These are phyloP conservation scores for Phlogophora meticulosa DNA, from an alignment of 2,888 invertebrate species.

Conservation along the genomic window DNA sequence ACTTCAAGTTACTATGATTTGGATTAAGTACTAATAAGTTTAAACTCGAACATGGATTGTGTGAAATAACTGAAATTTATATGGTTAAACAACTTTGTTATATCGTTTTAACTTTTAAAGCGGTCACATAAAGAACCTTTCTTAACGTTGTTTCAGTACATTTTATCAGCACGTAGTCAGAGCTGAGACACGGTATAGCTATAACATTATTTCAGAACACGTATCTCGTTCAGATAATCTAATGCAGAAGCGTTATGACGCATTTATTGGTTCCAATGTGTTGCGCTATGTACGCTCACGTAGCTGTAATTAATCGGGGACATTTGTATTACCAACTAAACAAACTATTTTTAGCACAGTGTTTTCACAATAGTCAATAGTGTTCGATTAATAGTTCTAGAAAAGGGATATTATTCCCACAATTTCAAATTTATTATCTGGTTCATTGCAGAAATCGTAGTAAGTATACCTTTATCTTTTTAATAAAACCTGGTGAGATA, in stretches of 20 bases:
- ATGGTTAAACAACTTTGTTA: not conserved
- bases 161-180: slow-evolving; percentile 77
- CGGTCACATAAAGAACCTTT: slow-evolving; percentile 26
- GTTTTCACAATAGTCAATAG: slow-evolving; percentile 9
- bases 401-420: slow-evolving; percentile 38
- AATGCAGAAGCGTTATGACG: slow-evolving; percentile 86
- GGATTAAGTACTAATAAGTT: slow-evolving; percentile 10
- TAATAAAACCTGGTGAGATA: slow-evolving; percentile 55
- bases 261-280: slow-evolving; percentile 86
- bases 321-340: slow-evolving; percentile 40
- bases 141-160: slow-evolving; percentile 77
- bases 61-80: not conserved
- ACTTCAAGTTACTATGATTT: not conserved
- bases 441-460: slow-evolving; percentile 35
- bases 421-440: slow-evolving; percentile 31
- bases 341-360: slow-evolving; percentile 5
- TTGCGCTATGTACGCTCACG: slow-evolving; percentile 76
- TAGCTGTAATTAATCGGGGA: slow-evolving; percentile 66
- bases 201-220: slow-evolving; percentile 89
- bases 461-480: slow-evolving; percentile 41
- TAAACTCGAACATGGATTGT: not conserved
- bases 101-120: slow-evolving; percentile 16
- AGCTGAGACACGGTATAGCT: slow-evolving; percentile 74
- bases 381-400: slow-evolving; percentile 22
- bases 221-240: slow-evolving; percentile 87